Evolutionary conservation across 1,140 invertebrate genomes (phyloP), one percentile per base, ranked within the genome.

Genomic region (Zaprionus taronus): DNA sequence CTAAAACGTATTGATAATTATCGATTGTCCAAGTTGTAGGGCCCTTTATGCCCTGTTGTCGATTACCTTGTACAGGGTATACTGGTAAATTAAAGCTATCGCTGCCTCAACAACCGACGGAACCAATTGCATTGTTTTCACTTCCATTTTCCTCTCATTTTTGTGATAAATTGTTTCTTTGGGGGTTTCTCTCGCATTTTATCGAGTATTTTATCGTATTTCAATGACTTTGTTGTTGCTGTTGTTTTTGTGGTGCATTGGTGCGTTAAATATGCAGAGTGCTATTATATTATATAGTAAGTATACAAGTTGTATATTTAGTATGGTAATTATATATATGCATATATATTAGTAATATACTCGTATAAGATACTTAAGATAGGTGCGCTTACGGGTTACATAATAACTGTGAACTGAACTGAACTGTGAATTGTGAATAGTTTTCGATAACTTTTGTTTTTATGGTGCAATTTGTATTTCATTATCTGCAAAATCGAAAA

Each of bases 201-300:
- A 47, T 47, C 41, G 41, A 47, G 41, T 47, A 47, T 57, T 49
- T 72, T 17, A 66, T 38, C 20, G 15, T 44, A 24, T 51, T 51
- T 51, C 47, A 49, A 64, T 34, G 36, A 22, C 61, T 63, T 63
- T 44, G 38, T 44, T 63, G 24, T 36, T 67, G 28, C 44, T 72
- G 70, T 36, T 72, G 20, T 65, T 64, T n/a, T 60, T 67, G 56
- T 58, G 44, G 84, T 89, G 80, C 84, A 79, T 81, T 89, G 81
- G 72, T 83, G 81, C 83, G 81, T 73, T 76, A 79, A 87, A 72
- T 87, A 81, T 89, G 81, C 85, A 83, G 61, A 89, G 81, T 89
- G 84, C 78, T 76, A 77, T 87, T 66, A 74, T 53, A 51, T 34
- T 34, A 34, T 34, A 34, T 34, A 34, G 31, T 51, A 51, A 51